A percentile compares a stretch with the other conserved stretches of the same genome.
Evolutionary conservation across 2,888 invertebrate genomes (phyloP).

Genomic region (Heliconius erato): DNA sequence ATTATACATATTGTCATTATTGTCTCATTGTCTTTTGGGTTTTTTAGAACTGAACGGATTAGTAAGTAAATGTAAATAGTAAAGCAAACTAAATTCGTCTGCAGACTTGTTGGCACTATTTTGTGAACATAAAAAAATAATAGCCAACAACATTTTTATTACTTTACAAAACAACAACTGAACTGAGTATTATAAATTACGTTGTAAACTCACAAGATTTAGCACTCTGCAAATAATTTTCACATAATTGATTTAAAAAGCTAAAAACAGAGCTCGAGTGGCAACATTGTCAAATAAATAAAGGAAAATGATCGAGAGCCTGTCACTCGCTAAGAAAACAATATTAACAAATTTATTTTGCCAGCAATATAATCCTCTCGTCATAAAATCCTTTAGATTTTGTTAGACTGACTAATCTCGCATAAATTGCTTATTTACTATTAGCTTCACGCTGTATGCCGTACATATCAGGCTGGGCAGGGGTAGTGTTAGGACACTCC

Average conservation of each 20-base stretch:
- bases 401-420: neutral
- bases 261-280: constrained; percentile 43
- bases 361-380: constrained; percentile 24
- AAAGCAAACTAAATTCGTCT: neutral
- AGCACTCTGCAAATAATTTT: constrained; percentile 32
- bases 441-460: too few relatives aligned
- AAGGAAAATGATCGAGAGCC: constrained; percentile 48
- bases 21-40: too few relatives aligned
- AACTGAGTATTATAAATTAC: neutral
- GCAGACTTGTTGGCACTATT: neutral
- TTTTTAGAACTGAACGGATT: neutral
- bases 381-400: constrained; percentile 17
- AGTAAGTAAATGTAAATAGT: neutral
- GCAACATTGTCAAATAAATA: constrained; percentile 44
- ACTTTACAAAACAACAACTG: neutral
- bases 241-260: constrained; percentile 43
- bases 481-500: too few relatives aligned
- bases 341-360: constrained; percentile 45
- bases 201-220: neutral
- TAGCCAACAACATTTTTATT: neutral
- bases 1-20: too few relatives aligned
- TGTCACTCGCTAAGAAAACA: constrained; percentile 46
- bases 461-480: too few relatives aligned
- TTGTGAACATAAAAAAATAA: too few relatives aligned
- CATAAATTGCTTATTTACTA: neutral